phyloP scores from a whole-genome alignment of 2,797 vertebrate genomes.

The Anas bahamensis region DNA sequence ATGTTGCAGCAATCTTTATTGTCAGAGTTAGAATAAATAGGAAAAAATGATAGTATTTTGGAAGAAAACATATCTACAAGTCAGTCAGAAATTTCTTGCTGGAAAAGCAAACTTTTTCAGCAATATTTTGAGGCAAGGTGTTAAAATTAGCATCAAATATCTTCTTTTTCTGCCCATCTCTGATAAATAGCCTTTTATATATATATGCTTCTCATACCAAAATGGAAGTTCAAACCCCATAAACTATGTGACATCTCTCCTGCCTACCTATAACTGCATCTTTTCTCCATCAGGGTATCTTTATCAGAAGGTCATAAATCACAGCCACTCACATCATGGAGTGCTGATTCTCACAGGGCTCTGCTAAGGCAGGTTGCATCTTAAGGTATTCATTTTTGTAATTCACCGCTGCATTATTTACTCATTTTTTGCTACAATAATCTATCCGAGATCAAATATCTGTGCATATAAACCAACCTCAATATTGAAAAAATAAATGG shows the following conservation, averaged over 20 bases:
- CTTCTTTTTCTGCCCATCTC: not conserved
- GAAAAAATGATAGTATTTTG: not conserved
- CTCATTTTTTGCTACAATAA: conserved; percentile 5
- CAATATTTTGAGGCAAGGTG: not conserved
- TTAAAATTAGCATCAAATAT: conserved; percentile 1
- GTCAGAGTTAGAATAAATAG: not conserved
- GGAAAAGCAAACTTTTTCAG: not conserved
- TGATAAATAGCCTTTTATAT: conserved; percentile 35
- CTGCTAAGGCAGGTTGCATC: not conserved
- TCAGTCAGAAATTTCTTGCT: not conserved
- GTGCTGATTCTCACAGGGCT: not conserved
- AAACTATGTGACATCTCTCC: not conserved
- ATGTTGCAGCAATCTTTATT: not conserved
- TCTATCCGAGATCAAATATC: conserved; percentile 7
- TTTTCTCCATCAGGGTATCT: conserved; percentile 34
- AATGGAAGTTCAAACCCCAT: conserved; percentile 29
- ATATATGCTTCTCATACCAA: not conserved
- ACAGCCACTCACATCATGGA: not conserved
- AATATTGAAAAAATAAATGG: not conserved
- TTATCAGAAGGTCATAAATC: conserved; percentile 58
- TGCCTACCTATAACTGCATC: conserved; percentile 6
- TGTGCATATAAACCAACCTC: conserved; percentile 5
- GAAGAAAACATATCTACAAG: not conserved
- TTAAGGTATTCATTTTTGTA: conserved; percentile 15
- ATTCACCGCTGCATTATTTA: not conserved